Evolutionary conservation across 2,113 vertebrate genomes (phyloP).

Genomic region (Rallus limicola): DNA sequence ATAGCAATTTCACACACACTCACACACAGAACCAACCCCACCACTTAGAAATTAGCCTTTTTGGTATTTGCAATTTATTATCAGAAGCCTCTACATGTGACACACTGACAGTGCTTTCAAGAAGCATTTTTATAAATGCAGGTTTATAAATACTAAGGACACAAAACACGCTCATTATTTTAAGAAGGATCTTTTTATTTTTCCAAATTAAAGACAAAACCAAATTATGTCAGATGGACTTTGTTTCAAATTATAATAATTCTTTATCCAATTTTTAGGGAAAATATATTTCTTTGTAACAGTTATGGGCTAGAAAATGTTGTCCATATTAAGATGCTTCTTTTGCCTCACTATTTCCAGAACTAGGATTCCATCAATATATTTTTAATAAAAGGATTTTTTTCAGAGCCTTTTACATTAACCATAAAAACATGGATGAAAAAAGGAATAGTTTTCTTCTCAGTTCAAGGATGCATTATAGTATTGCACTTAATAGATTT

Average conservation of each 20-base stretch:
- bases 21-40: neutral
- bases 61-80: neutral
- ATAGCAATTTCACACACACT: conserved; percentile 35
- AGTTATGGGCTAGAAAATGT: neutral
- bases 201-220: neutral
- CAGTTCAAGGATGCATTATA: neutral
- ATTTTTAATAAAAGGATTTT: neutral
- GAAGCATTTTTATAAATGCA: neutral
- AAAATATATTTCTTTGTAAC: neutral
- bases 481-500: neutral
- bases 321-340: neutral
- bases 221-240: neutral
- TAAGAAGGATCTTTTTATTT: neutral
- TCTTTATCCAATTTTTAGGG: neutral
- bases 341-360: neutral
- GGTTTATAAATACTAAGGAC: neutral
- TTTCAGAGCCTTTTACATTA: neutral
- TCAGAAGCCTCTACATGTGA: neutral
- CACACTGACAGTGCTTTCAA: neutral
- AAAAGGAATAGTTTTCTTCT: neutral
- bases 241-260: neutral
- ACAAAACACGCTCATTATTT: neutral
- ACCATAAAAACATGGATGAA: neutral
- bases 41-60: conserved; percentile 5
- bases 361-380: neutral